Evolutionary conservation across 2,888 invertebrate genomes (phyloP), one percentile per base, ranked within the genome.

Genomic region (Drosophila quinaria): DNA sequence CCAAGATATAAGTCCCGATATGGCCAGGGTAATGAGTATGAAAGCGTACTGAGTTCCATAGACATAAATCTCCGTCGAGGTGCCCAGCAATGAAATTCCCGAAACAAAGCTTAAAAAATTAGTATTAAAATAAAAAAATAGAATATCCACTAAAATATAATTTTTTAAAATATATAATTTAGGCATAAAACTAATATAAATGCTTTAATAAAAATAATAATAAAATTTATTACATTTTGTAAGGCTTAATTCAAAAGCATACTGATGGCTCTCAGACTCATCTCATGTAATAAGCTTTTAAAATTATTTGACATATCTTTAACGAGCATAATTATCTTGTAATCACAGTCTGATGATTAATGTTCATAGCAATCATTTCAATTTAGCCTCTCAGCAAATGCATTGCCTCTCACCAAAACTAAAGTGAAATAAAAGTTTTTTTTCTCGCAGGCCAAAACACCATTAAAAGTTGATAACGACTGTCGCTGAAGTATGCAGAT

Each of bases 41-140:
- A 94, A 96, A 9, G 94, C 92, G 90, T 96, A 97, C 65, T 96
- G 94, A 6, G 95, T 96, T 1, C 97, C 97, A 83, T 96, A 96
- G 9, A 96, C 93, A 86, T 96, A 96, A 51, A 96, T 93, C 90
- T 96, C 96, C 1, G 96, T 96, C 0, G 96, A 96, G 4, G 95
- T 96, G 0, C 96, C 96, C 80, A 96, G 93, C 41, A 96, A 92
- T 0, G 96, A 95, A 77, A 96, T 96, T 2, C 96, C 96, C 80
- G 96, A 96, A 89, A 96, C 95, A 78, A 95, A 96, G 91, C 96
- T 95, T 59, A 10, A 74, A 81, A 19, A 3, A 22, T 4, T 37
- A 13, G 13, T 15, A 47, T 5, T 25, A 63, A 41, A n/a, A 3
- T 1, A 22, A 15, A 11, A 50, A 42, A 44, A 39, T 35, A 13